Conservation (phyloP, 2,888 invertebrate genomes). For the Scaptomyza tumidula region DNA sequence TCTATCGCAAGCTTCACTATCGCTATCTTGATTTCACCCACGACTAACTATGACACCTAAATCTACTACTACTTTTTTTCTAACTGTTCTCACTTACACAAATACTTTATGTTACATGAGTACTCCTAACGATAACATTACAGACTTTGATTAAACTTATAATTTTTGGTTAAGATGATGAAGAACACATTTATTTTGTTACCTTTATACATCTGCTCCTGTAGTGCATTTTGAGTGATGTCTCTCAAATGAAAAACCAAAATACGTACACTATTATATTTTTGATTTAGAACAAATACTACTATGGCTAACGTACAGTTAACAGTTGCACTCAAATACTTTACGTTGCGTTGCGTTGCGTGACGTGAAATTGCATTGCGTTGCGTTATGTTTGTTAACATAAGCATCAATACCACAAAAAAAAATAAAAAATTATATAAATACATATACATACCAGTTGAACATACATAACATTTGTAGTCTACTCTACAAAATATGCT, state of each 20-base stretch:
- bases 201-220: conserved; percentile 19
- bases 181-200: conserved; percentile 8
- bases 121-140: conserved; percentile 30
- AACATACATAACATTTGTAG: conserved; percentile 81
- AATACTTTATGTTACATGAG: conserved; percentile 23
- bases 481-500: conserved; percentile 84
- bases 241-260: conserved; percentile 19
- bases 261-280: conserved; percentile 6
- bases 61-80: conserved; percentile 13
- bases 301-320: conserved; percentile 34
- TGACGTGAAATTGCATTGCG: conserved; percentile 20
- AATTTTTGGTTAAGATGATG: conserved; percentile 4
- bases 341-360: conserved; percentile 27
- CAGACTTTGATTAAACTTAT: conserved; percentile 20
- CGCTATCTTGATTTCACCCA: conserved; percentile 20
- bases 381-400: conserved; percentile 51
- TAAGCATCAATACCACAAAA: conserved; percentile 44
- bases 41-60: conserved; percentile 27
- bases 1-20: conserved; percentile 19
- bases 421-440: conserved; percentile 15
- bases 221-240: conserved; percentile 56
- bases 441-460: conserved; percentile 63
- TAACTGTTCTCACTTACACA: conserved; percentile 10
- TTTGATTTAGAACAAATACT: conserved; percentile 27
- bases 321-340: conserved; percentile 44